phyloP scores from a whole-genome alignment of 2,797 vertebrate species.

The Avahi laniger region DNA sequence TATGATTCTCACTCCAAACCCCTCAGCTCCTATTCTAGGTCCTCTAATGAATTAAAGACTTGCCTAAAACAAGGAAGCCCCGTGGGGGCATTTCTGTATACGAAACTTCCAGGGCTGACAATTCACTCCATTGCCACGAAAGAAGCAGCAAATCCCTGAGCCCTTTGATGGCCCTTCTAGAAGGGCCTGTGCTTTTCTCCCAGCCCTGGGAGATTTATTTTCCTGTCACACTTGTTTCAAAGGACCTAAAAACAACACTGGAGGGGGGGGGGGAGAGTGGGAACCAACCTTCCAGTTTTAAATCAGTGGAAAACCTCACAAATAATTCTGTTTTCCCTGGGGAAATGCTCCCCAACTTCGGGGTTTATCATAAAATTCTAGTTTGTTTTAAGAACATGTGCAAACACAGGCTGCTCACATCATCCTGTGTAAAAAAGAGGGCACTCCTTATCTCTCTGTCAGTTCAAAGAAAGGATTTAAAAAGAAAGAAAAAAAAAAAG shows the following conservation, averaged over 20 bases:
- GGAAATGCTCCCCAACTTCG: background rate
- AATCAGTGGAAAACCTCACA: conserved; percentile 58
- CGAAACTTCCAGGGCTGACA: background rate
- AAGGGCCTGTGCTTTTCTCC: background rate
- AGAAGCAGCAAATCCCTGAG: background rate
- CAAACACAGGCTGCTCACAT: background rate
- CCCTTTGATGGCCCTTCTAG: conserved; percentile 10
- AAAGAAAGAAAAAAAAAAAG: background rate
- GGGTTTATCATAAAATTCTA: conserved; percentile 43
- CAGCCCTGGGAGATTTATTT: conserved; percentile 11
- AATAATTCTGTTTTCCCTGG: conserved; percentile 58
- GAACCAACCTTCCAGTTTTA: background rate
- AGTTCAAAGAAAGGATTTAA: background rate
- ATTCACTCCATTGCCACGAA: background rate
- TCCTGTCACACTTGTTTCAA: background rate
- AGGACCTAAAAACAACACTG: background rate
- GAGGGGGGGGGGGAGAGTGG: background rate
- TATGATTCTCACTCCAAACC: background rate
- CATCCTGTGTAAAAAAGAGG: background rate
- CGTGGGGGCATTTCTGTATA: background rate
- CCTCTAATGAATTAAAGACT: conserved; percentile 15
- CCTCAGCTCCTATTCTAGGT: background rate
- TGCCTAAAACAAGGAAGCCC: background rate
- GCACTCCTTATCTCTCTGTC: background rate
- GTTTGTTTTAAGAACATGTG: conserved; percentile 24